Percentiles rank a stretch among this genome's conserved stretches.
Evolutionary conservation across 92 coral and sea anemone species (phyloP).

Genomic region (Desmophyllum pertusum): DNA sequence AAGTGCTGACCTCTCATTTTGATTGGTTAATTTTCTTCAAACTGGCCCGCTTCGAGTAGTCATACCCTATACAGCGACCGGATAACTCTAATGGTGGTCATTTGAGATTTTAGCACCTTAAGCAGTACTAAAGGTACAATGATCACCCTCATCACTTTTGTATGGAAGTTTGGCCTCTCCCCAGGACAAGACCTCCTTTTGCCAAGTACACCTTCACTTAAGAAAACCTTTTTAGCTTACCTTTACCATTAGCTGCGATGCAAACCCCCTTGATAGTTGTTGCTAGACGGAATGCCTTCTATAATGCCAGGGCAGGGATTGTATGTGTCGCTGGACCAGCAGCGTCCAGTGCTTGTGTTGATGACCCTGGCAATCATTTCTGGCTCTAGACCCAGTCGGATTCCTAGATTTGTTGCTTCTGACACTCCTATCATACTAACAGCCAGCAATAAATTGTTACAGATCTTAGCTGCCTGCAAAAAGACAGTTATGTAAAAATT

Average conservation of each 20-base stretch:
- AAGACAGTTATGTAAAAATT: no score
- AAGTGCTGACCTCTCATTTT: no score
- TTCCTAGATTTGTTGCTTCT: slow-evolving; percentile 95
- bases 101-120: no score
- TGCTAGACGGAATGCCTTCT: slow-evolving; percentile 94
- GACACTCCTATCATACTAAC: slow-evolving; percentile 96
- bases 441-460: slow-evolving; percentile 93
- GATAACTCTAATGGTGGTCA: no score
- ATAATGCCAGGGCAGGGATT: slow-evolving; percentile 97
- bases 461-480: slow-evolving; percentile 86
- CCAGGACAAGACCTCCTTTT: no score
- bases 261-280: slow-evolving; percentile 98
- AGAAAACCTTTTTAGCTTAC: slow-evolving; percentile 45
- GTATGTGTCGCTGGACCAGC: slow-evolving; percentile 97
- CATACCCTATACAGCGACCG: no score
- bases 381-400: slow-evolving; percentile 91
- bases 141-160: no score
- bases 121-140: no score
- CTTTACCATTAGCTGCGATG: slow-evolving; percentile 92
- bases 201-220: no score
- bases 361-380: slow-evolving; percentile 90
- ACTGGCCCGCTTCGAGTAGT: no score
- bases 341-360: slow-evolving; percentile 93
- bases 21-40: no score
- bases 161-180: no score